Percentiles rank a stretch among this genome's conserved stretches.
Conservation (phyloP, 2,113 vertebrate genomes). For the Nipponia nippon region DNA sequence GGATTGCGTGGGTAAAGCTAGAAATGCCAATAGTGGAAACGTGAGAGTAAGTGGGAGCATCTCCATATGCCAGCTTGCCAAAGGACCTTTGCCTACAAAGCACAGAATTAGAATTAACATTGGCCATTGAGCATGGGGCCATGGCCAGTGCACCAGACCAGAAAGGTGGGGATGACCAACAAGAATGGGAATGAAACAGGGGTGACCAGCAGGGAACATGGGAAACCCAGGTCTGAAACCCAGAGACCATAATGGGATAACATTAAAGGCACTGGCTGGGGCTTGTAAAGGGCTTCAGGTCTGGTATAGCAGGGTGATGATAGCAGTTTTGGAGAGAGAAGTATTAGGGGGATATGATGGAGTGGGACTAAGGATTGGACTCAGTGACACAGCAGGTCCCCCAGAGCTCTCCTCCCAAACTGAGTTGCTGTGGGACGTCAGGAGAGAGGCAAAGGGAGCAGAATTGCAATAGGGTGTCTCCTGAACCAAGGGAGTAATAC, state of each 20-base stretch:
- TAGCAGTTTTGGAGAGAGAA: neutral
- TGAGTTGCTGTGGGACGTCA: neutral
- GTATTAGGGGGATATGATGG: neutral
- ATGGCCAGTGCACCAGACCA: neutral
- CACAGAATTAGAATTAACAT: neutral
- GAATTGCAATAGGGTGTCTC: neutral
- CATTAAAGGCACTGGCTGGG: neutral
- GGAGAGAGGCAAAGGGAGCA: neutral
- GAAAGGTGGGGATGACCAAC: neutral
- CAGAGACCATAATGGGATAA: neutral
- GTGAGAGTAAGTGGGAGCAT: neutral
- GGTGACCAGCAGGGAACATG: neutral
- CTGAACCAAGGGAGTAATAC: neutral
- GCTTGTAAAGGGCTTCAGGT: neutral
- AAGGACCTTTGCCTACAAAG: neutral
- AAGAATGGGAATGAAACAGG: neutral
- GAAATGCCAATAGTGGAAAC: neutral
- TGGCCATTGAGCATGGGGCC: accelerated
- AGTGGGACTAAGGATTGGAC: neutral
- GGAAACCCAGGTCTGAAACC: neutral
- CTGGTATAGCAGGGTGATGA: neutral
- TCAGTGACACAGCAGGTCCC: neutral
- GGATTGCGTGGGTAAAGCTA: neutral
- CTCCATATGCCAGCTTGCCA: neutral
- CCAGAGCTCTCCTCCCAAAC: neutral